Evolutionary conservation across 1,140 invertebrate species (phyloP), one percentile per base, ranked within the genome.

Genomic region (Matsumurasca onukii): DNA sequence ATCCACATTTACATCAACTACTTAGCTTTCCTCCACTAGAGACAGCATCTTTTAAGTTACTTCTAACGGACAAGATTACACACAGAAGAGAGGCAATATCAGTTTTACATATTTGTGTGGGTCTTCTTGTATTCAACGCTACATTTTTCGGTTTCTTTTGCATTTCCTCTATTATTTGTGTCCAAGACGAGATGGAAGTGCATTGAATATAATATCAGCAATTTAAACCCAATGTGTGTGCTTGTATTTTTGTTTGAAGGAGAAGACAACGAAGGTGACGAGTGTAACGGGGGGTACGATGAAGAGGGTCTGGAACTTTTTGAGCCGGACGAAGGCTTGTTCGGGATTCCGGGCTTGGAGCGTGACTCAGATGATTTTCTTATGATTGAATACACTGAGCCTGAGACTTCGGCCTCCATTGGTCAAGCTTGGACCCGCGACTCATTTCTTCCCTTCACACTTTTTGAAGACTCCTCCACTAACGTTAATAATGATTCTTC

Each of bases 331-430:
- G 81, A 80, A 71, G 78, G 77, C 29, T 76, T 83, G 31, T 81
- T 82, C 45, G 77, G 83, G 27, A 82, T 83, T 77, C 79, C 84
- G 13, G 79, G 82, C 9, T 74, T 80, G 22, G 86, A 86, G 65
- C 78, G 83, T 51, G 83, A 84, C 27, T 80, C 84, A 24, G 82
- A 86, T 70, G 86, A 86, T 73, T 82, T 87, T 49, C 78, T 88
- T 2, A 87, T 88, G 84, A 86, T 88, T 69, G 85, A 86, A 61
- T 86, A 87, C 71, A 73, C 82, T 3, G 81, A 82, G 62, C 80
- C 81, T 0, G 75, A 80, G n/a, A 76, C 80, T 22, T 73, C 79
- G 2, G 78, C 80, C 51, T 79, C 81, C 62, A 80, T 82, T 76
- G 76, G 85, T 59, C 55, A 59, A n/a, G 78, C 81, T 31, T 85